phyloP scores from a whole-genome alignment of 2,797 vertebrate genomes.

The Tympanoctomys barrerae region DNA sequence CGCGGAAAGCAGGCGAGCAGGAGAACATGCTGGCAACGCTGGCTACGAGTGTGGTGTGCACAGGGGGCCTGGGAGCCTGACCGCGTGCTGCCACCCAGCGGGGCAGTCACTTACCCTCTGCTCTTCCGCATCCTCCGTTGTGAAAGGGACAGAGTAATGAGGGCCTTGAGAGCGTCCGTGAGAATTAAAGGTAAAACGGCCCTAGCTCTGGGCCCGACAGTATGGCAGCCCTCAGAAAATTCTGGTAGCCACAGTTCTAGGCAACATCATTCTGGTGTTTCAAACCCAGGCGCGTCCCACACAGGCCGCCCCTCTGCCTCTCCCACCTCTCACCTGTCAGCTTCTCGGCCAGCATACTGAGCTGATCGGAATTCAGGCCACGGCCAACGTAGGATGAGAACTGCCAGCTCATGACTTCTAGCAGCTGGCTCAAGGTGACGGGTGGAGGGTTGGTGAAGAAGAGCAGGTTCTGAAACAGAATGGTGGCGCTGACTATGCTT shows the following conservation, averaged over 20 bases:
- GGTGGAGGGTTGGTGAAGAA: slow-evolving; percentile 96
- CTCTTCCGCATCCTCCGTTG: not conserved
- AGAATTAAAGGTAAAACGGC: not conserved
- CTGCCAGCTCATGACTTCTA: slow-evolving; percentile 98
- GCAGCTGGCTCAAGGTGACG: slow-evolving; percentile 94
- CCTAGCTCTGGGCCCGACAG: not conserved
- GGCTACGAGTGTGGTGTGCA: not conserved
- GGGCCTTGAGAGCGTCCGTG: not conserved
- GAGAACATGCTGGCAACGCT: not conserved
- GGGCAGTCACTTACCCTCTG: not conserved
- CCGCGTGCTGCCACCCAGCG: fast-evolving
- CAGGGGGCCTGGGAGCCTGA: not conserved
- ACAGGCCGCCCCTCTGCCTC: not conserved
- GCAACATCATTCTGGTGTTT: not conserved
- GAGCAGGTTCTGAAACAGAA: slow-evolving; percentile 92
- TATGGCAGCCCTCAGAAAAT: not conserved
- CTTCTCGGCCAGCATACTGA: slow-evolving; percentile 97
- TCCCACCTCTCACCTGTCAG: slow-evolving; percentile 90
- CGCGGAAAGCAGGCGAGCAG: not conserved
- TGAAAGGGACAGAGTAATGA: not conserved
- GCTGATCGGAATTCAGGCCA: slow-evolving; percentile 96
- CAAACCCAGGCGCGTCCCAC: not conserved
- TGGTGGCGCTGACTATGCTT: slow-evolving; percentile 40
- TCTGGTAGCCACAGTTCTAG: not conserved
- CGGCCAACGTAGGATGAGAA: slow-evolving; percentile 96